Conservation (phyloP, 2,113 vertebrate genomes). For the Seriola dumerili region DNA sequence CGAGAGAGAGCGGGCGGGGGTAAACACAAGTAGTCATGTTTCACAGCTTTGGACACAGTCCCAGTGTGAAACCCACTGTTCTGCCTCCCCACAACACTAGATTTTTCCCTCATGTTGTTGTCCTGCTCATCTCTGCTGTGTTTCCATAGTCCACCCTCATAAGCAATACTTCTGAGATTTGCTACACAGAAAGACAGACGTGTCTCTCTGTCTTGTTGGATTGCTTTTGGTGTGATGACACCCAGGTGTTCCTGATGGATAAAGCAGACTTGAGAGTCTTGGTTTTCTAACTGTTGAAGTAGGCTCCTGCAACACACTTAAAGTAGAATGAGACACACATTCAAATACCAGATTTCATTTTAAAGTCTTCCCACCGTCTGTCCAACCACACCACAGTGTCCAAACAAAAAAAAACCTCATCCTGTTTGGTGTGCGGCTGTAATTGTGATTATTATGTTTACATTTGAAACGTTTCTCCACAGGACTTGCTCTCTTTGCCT, state of each 20-base stretch:
- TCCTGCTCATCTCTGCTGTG: slow-evolving; percentile 14
- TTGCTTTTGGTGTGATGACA: slow-evolving; percentile 13
- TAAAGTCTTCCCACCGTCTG: background rate
- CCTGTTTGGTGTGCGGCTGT: background rate
- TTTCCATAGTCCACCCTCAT: background rate
- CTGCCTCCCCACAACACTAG: background rate
- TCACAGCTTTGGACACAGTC: slow-evolving; percentile 45
- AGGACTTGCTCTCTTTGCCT: too few relatives aligned
- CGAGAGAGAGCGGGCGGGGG: background rate
- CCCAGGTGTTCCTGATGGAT: slow-evolving; percentile 33
- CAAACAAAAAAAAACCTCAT: background rate
- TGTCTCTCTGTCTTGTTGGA: background rate
- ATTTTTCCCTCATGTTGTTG: slow-evolving; percentile 23
- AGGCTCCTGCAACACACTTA: background rate
- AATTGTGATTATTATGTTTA: background rate
- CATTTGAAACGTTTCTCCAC: too few relatives aligned
- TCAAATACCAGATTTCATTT: too few relatives aligned
- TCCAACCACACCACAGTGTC: background rate
- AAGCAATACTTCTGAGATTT: background rate
- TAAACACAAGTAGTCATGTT: slow-evolving; percentile 60
- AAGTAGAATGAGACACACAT: too few relatives aligned
- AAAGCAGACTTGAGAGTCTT: background rate
- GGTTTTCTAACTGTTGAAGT: background rate
- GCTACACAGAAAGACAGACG: slow-evolving; percentile 13
- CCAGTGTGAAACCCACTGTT: slow-evolving; percentile 43